Evolutionary conservation across 2,888 invertebrate genomes (phyloP).

Genomic region (Dioctria linearis): DNA sequence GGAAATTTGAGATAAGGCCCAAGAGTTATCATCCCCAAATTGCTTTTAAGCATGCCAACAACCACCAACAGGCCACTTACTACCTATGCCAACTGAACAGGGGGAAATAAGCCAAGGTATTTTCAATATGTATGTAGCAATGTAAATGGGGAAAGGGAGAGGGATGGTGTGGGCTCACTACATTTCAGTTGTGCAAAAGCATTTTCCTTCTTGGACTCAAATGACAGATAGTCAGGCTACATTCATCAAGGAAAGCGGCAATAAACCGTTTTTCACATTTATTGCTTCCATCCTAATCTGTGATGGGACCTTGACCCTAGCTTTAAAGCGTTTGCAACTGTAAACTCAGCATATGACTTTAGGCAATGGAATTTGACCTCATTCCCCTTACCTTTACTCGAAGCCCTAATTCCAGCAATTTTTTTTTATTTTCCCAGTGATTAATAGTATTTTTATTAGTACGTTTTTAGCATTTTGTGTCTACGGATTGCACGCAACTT

Average conservation of each 20-base stretch:
- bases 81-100: not conserved
- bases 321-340: not conserved
- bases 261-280: not conserved
- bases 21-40: conserved; percentile 13
- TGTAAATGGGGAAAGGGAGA: too few species aligned
- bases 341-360: not conserved
- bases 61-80: not conserved
- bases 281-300: conserved; percentile 3
- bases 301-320: not conserved
- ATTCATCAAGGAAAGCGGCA: not conserved
- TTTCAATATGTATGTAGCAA: not conserved
- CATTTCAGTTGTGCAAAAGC: too few species aligned
- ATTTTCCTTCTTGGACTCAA: not conserved
- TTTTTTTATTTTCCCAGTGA: not conserved
- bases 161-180: too few species aligned
- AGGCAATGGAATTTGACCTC: not conserved
- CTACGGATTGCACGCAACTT: not conserved
- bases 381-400: not conserved
- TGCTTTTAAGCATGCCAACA: conserved; percentile 6
- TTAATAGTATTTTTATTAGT: conserved; percentile 4
- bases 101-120: not conserved
- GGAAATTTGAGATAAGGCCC: conserved; percentile 4
- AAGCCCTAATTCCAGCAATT: not conserved
- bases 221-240: conserved; percentile 10
- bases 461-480: conserved; percentile 5